A percentile compares a stretch with the other conserved stretches of the same genome.
Evolutionary conservation across 1,140 invertebrate genomes (phyloP).

Genomic region (Dermatophagoides farinae): DNA sequence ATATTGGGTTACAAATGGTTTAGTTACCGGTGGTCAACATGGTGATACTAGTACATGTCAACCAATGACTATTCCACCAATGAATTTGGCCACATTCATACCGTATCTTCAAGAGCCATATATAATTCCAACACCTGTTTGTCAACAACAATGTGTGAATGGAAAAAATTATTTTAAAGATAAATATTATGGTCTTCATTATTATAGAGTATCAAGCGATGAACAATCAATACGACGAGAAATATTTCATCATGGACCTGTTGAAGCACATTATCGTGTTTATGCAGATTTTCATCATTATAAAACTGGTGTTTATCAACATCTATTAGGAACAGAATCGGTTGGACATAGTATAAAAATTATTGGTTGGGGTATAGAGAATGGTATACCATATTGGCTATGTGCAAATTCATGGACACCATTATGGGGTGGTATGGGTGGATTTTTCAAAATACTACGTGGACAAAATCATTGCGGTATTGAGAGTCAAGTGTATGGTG

Average conservation of each 20-base stretch:
- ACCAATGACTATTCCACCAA: constrained; percentile 27
- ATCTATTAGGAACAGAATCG: constrained; percentile 44
- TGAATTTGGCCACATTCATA: constrained; percentile 21
- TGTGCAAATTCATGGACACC: constrained; percentile 34
- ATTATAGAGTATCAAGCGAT: constrained; percentile 43
- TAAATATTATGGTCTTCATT: constrained; percentile 49
- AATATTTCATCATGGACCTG: constrained; percentile 66
- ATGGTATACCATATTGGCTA: constrained; percentile 31
- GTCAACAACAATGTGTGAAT: constrained; percentile 27
- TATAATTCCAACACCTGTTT: constrained; percentile 27
- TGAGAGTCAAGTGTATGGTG: constrained; percentile 51
- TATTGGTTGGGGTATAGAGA: constrained; percentile 33
- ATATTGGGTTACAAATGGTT: constrained; percentile 23
- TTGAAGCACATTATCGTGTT: constrained; percentile 63
- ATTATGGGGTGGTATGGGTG: constrained; percentile 34
- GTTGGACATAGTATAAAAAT: constrained; percentile 40
- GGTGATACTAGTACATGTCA: constrained; percentile 36
- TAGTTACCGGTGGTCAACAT: constrained; percentile 65
- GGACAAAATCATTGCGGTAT: constrained; percentile 65
- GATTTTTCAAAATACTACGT: constrained; percentile 52
- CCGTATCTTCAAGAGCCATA: constrained; percentile 20
- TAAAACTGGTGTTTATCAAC: constrained; percentile 57
- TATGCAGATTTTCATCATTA: constrained; percentile 30
- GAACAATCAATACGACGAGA: constrained; percentile 55
- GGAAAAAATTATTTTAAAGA: constrained; percentile 26